A percentile compares a stretch with the other conserved stretches of the same genome.
Evolutionary conservation across 2,113 vertebrate species (phyloP).

Genomic region (Gadus chalcogrammus): DNA sequence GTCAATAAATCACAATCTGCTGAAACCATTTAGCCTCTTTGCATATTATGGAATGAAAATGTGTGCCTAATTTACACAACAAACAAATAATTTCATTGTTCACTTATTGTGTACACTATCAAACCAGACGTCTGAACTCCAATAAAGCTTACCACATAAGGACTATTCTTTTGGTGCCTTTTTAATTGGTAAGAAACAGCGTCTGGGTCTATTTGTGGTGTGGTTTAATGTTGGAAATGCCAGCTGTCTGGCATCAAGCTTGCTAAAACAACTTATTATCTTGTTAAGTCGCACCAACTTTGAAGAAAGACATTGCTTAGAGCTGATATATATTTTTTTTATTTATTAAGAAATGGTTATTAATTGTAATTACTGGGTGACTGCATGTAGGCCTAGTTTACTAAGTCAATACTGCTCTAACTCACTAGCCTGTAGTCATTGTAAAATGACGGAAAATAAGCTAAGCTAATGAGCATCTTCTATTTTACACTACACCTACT

Average conservation of each 20-base stretch:
- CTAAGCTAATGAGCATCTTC: no score
- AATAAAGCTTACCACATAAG: constrained; percentile 57
- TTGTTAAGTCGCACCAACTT: constrained; percentile 47
- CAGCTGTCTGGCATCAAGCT: constrained; percentile 71
- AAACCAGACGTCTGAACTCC: constrained; percentile 50
- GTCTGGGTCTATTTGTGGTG: constrained; percentile 75
- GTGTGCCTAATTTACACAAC: no score
- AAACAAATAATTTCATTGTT: not conserved
- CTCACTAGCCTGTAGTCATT: no score
- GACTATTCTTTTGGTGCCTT: constrained; percentile 48
- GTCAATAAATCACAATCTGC: no score
- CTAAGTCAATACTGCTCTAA: no score
- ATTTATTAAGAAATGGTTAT: not conserved
- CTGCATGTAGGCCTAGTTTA: no score
- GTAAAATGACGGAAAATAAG: no score
- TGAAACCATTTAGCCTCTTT: no score
- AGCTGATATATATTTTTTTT: constrained; percentile 10
- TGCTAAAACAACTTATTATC: constrained; percentile 58
- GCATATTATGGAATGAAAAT: no score
- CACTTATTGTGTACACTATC: constrained; percentile 20
- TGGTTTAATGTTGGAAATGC: constrained; percentile 74
- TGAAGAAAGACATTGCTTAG: constrained; percentile 45
- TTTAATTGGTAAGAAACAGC: constrained; percentile 71
- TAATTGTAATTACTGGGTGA: no score
- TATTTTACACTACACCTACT: no score